Evolutionary conservation across 1,140 invertebrate species (phyloP).

Genomic region (Myzus persicae): DNA sequence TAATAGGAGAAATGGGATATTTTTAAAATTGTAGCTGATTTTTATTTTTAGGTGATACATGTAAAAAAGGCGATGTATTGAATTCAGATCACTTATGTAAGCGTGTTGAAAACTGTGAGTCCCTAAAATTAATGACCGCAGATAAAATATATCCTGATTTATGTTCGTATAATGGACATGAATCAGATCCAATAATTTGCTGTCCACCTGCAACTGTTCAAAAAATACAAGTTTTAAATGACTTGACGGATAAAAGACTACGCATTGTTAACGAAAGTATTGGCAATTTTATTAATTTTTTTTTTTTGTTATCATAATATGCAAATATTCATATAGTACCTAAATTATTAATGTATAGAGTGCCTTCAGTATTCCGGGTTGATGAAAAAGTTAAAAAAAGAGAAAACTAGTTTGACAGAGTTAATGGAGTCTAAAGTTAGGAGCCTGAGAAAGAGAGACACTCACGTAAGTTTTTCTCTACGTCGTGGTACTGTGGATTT

Average conservation of each 20-base stretch:
- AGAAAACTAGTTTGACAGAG: background rate
- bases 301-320: background rate
- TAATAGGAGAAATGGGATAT: background rate
- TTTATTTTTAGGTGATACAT: background rate
- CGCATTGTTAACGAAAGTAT: background rate
- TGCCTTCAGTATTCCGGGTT: background rate
- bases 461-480: background rate
- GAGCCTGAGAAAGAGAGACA: background rate
- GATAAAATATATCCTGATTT: background rate
- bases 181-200: background rate
- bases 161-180: background rate
- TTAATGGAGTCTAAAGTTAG: background rate
- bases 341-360: background rate
- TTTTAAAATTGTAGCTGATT: background rate
- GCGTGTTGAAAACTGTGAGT: background rate
- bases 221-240: too few species aligned
- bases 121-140: background rate
- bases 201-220: background rate
- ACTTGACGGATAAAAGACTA: background rate
- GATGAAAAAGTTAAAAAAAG: background rate
- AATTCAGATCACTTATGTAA: background rate
- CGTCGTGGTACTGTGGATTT: too few species aligned
- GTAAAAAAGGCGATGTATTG: background rate
- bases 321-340: background rate
- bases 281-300: background rate